phyloP scores from a whole-genome alignment of 2,888 invertebrate species.

The Tetanocera ferruginea region DNA sequence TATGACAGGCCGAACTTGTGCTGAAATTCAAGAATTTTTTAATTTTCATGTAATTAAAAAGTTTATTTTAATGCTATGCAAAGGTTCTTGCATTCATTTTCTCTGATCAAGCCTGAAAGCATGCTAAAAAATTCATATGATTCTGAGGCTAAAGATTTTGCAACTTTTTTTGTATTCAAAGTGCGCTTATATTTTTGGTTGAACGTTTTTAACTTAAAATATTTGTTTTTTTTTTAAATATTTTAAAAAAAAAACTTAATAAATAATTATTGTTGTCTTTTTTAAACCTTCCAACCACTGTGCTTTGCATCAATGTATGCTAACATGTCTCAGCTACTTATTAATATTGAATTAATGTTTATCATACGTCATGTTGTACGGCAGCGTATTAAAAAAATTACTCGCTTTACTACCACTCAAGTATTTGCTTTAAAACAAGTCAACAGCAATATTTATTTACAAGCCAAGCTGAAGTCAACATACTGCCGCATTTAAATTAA shows the following conservation, averaged over 20 bases:
- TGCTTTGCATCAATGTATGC: too few species aligned
- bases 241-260: background rate
- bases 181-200: background rate
- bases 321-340: background rate
- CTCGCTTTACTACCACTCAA: background rate
- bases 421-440: background rate
- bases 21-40: too few species aligned
- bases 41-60: too few species aligned
- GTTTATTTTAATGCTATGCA: too few species aligned
- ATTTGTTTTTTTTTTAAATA: too few species aligned
- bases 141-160: too few species aligned
- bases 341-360: constrained; percentile 16
- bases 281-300: background rate
- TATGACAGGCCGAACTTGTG: too few species aligned
- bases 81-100: too few species aligned
- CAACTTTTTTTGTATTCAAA: background rate
- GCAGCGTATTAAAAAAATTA: background rate
- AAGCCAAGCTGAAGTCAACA: too few species aligned
- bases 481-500: too few species aligned
- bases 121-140: too few species aligned
- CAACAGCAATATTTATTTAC: background rate
- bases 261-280: background rate
- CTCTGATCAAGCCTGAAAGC: too few species aligned
- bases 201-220: background rate
- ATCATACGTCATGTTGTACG: constrained; percentile 9